Evolutionary conservation across 2,797 vertebrate species (phyloP).

Genomic region (Amphiprion clarkii): DNA sequence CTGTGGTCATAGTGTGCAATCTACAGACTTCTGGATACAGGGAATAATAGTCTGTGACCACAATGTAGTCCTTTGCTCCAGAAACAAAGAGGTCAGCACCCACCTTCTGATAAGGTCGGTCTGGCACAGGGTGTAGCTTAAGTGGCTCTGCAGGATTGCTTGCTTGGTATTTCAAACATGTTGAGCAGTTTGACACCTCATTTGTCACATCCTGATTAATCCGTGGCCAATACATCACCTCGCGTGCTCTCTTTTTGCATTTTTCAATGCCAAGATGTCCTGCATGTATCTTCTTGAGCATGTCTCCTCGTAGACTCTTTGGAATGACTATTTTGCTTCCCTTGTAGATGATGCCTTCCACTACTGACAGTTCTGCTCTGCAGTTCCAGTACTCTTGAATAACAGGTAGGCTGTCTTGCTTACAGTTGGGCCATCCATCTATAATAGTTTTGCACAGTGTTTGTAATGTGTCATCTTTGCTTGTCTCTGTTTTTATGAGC

Average conservation of each 20-base stretch:
- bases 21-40: slow-evolving; percentile 30
- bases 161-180: slow-evolving; percentile 31
- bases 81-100: slow-evolving; percentile 33
- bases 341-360: slow-evolving; percentile 46
- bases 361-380: slow-evolving; percentile 32
- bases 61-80: slow-evolving; percentile 12
- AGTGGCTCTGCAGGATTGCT: slow-evolving; percentile 27
- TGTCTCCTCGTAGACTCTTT: background rate
- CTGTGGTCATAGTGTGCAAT: slow-evolving; percentile 1
- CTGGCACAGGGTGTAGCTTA: slow-evolving; percentile 9
- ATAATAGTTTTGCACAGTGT: no score
- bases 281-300: slow-evolving; percentile 35
- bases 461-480: no score
- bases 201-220: slow-evolving; percentile 47
- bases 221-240: slow-evolving; percentile 29
- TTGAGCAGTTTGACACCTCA: slow-evolving; percentile 19
- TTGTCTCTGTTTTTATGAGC: no score
- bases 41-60: slow-evolving; percentile 24
- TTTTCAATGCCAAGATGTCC: slow-evolving; percentile 47
- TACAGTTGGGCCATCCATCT: no score
- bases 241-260: slow-evolving; percentile 32
- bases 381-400: slow-evolving; percentile 32
- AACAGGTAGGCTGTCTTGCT: no score
- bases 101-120: slow-evolving; percentile 21
- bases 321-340: slow-evolving; percentile 34